phyloP scores from a whole-genome alignment of 2,888 invertebrate genomes.

The Volucella bombylans region DNA sequence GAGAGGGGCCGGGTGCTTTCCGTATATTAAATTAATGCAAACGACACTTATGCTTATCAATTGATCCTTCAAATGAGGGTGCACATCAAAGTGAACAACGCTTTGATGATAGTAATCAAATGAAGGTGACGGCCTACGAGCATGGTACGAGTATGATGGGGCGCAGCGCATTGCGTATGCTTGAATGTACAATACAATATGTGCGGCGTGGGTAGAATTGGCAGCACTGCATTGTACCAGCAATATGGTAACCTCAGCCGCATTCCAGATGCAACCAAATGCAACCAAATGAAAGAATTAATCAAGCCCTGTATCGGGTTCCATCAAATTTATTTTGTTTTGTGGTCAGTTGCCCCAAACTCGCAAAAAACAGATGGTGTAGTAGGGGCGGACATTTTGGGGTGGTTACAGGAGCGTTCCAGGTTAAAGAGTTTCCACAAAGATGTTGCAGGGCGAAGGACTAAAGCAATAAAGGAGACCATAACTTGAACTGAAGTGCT shows the following conservation, averaged over 20 bases:
- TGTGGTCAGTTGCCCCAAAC: constrained; percentile 64
- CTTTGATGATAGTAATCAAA: constrained; percentile 54
- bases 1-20: too few relatives aligned
- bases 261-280: constrained; percentile 67
- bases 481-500: too few relatives aligned
- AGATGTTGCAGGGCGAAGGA: too few relatives aligned
- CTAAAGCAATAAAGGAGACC: too few relatives aligned
- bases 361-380: constrained; percentile 19
- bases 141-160: too few relatives aligned
- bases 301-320: constrained; percentile 66
- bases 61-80: constrained; percentile 51
- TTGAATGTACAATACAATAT: background rate
- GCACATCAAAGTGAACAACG: constrained; percentile 52
- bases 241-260: constrained; percentile 33
- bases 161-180: constrained; percentile 7
- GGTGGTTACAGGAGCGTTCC: background rate
- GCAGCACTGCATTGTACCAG: constrained; percentile 30
- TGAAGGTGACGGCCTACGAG: constrained; percentile 33
- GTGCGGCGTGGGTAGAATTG: background rate
- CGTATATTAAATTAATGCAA: constrained; percentile 56
- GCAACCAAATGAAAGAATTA: constrained; percentile 55
- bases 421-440: background rate
- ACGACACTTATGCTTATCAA: constrained; percentile 65
- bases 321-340: constrained; percentile 71
- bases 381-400: background rate